Base-by-base conservation (phyloP, 1,140 invertebrate genomes). In the Drusus annulatus region DNA sequence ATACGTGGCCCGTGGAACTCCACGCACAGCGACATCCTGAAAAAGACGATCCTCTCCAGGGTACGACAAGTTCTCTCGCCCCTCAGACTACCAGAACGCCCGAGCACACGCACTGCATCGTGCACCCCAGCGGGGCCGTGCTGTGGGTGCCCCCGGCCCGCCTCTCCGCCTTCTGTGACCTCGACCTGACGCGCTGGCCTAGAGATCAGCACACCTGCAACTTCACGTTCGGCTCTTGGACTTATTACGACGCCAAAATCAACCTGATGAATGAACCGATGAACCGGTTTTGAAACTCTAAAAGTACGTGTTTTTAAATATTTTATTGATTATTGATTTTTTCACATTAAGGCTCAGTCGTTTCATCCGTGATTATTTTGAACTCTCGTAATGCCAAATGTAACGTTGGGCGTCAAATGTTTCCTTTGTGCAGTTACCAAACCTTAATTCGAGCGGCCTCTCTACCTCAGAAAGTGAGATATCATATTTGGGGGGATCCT, bases 141-240 rank as follows among this genome's bases (percentile, higher is more conserved):
- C 65, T 93, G 2, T 95, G 94, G 94, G 92, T 94, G 8, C 94
- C 94, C 10, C 93, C 94, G 1, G 89, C 92, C 1, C 91, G 93
- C 76, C 93, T 94, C 78, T 88, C 90, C 2, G 91, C 91, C 1
- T 92, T 93, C 78, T 96, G 94, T 84, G 86, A 91, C 52, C 85
- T 95, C 16, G 91, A 95, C 85, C 87, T 95, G 54, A 88, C 88
- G 19, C 88, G 91, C 28, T 96, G 94, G 93, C 95, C 94, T 0
- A 94, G 92, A 79, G 94, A 96, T 85, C 88, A 87, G 17, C 94
- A 96, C 85, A 88, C 84, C 0, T 96, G 95, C 84, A 84, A 84
- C 2, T 83, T 96, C 1, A 90, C 89, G 78, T 88, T 95, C 15
- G 94, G 94, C 5, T 93, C 93, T 0, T 94, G 93, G 93, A 93